These are phyloP conservation scores for Chymomyza procnemis DNA, from an alignment of 2,888 invertebrate genomes.

Conservation along the genomic window DNA sequence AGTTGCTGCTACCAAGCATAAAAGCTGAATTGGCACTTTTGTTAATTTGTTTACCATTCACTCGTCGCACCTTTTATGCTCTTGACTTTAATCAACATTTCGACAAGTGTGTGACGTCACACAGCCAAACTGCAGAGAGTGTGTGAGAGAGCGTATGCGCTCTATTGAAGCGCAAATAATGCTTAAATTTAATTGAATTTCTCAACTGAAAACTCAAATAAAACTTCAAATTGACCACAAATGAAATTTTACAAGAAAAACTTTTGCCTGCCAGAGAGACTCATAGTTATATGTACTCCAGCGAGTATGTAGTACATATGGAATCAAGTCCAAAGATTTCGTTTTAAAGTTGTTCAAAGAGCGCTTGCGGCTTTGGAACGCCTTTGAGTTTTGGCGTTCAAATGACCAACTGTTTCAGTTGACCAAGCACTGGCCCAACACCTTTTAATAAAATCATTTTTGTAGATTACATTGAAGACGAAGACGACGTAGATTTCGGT, in stretches of 20 bases:
- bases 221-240: constrained; percentile 57
- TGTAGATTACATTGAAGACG: constrained; percentile 24
- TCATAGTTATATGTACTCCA: background rate
- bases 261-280: constrained; percentile 20
- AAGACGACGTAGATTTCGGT: constrained; percentile 27
- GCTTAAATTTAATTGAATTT: constrained; percentile 60
- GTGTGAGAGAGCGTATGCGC: background rate
- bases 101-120: background rate
- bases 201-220: constrained; percentile 45
- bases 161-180: constrained; percentile 43
- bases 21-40: constrained; percentile 62
- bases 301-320: constrained; percentile 23
- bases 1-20: background rate
- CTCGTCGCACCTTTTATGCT: constrained; percentile 45
- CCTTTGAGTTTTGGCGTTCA: background rate
- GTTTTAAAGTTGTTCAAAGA: constrained; percentile 41
- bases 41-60: constrained; percentile 67
- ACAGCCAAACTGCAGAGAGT: background rate
- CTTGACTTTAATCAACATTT: background rate
- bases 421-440: constrained; percentile 34
- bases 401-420: background rate
- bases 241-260: constrained; percentile 43
- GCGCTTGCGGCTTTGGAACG: constrained; percentile 25
- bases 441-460: constrained; percentile 40
- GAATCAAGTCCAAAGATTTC: constrained; percentile 31